Base-by-base conservation (phyloP, 2,113 vertebrate genomes). In the Artemisiospiza belli region DNA sequence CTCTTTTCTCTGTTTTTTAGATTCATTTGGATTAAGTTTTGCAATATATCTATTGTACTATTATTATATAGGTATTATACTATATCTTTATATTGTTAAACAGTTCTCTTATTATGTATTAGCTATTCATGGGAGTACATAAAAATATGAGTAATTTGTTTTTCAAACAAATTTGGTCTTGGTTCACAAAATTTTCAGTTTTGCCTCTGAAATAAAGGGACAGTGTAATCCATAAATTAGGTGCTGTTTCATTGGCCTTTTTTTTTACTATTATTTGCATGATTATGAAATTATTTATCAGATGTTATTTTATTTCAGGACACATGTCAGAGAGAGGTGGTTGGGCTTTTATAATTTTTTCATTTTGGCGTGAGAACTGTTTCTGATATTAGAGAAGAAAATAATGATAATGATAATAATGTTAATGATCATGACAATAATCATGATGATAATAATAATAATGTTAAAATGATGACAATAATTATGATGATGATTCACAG, bases 161-260 rank as follows among this genome's bases (percentile, higher is more conserved):
- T 10, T 58, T 51, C 14, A 73, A 43, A 78, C 0, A 69, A 19
- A 13, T 63, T 24, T 57, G 7, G 5, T 25, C 8, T 11, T 39
- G 2, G 16, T 88, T 90, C 49, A 27, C 7, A 57, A 87, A 87
- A 46, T 41, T 61, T 57, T 62, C 22, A 9, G 0, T 63, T 58
- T 49, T 35, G 4, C 3, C 24, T 17, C 33, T 47, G 10, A 87
- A 67, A 59, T n/a, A 64, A 77, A 77, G 2, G 17, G 10, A 54
- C 4, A 85, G 14, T 1, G 1, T 7, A 30, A 44, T 39, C 5
- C 3, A 9, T 62, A 66, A 58, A 46, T 30, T 17, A 41, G 15
- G 15, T 7, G 1, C 0, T 9, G 22, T 55, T 49, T 46, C 6
- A 18, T 3, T 47, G 13, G 12, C 4, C 11, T 47, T 69, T 27